These are phyloP conservation scores for Lutraria rhynchaena DNA, from an alignment of 1,140 invertebrate species.

Conservation along the genomic window DNA sequence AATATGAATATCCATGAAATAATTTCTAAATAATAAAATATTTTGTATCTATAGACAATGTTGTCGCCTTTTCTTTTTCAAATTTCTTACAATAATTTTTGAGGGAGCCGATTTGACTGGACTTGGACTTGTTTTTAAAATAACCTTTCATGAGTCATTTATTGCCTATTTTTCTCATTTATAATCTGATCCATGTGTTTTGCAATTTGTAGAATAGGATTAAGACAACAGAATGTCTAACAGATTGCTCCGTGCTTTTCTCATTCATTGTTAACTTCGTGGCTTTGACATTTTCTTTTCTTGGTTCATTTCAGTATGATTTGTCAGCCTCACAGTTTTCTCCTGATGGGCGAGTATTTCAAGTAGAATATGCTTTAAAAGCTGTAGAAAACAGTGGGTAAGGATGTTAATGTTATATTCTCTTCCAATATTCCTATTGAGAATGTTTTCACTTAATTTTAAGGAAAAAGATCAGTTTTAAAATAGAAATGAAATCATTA, in stretches of 20 bases:
- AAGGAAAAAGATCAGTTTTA: too few relatives aligned
- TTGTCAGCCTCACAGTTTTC: conserved; percentile 99
- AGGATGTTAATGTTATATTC: too few relatives aligned
- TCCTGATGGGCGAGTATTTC: conserved; percentile 98
- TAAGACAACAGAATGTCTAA: neutral
- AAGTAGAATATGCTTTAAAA: conserved; percentile 99
- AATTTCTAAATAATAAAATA: too few relatives aligned
- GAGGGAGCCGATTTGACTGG: too few relatives aligned
- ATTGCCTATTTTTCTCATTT: neutral
- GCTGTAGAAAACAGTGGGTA: conserved; percentile 99
- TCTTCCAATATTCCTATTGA: too few relatives aligned
- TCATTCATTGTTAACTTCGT: neutral
- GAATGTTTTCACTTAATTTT: too few relatives aligned
- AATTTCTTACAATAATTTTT: too few relatives aligned
- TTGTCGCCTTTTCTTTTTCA: too few relatives aligned
- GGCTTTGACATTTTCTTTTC: conserved; percentile 17
- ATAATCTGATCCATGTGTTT: neutral
- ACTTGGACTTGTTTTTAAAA: neutral
- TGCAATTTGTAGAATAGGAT: neutral
- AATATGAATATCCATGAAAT: too few relatives aligned
- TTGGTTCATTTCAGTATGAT: conserved; percentile 88
- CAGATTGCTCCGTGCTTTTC: neutral
- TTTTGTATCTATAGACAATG: too few relatives aligned
- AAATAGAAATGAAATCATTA: too few relatives aligned
- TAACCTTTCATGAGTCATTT: neutral